A percentile compares a stretch with the other conserved stretches of the same genome.
Evolutionary conservation across 2,888 invertebrate genomes (phyloP).

Genomic region (Mythimna impura): DNA sequence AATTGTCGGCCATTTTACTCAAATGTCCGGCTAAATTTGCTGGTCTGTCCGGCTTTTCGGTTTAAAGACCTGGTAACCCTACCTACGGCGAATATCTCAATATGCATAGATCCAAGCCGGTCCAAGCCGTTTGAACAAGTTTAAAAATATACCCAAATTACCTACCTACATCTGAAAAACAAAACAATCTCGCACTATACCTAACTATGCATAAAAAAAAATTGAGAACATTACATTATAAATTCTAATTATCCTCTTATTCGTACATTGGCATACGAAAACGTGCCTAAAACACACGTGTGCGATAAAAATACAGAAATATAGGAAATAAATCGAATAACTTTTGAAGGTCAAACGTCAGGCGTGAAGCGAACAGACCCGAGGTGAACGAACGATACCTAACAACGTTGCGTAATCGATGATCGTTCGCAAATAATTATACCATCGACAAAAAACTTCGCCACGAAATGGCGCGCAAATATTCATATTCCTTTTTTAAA

Average conservation of each 20-base stretch:
- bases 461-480: slow-evolving; percentile 53
- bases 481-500: slow-evolving; percentile 52
- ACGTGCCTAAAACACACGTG: slow-evolving; percentile 21
- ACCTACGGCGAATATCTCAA: background rate
- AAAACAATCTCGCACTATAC: background rate
- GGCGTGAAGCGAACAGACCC: slow-evolving; percentile 37
- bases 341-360: slow-evolving; percentile 54
- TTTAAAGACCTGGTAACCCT: too few relatives aligned
- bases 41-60: too few relatives aligned
- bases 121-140: background rate
- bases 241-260: slow-evolving; percentile 15
- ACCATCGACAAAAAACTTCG: slow-evolving; percentile 57
- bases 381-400: slow-evolving; percentile 70
- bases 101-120: background rate
- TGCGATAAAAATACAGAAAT: slow-evolving; percentile 43
- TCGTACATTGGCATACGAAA: background rate
- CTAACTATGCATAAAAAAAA: slow-evolving; percentile 6
- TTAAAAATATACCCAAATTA: background rate
- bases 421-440: slow-evolving; percentile 60
- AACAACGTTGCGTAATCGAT: slow-evolving; percentile 64
- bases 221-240: background rate
- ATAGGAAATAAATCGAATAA: slow-evolving; percentile 56
- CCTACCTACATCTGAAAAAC: background rate
- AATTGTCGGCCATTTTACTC: too few relatives aligned
- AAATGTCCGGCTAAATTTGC: too few relatives aligned